These are phyloP conservation scores for Melipona bicolor DNA, from an alignment of 2,888 invertebrate genomes.

Conservation along the genomic window DNA sequence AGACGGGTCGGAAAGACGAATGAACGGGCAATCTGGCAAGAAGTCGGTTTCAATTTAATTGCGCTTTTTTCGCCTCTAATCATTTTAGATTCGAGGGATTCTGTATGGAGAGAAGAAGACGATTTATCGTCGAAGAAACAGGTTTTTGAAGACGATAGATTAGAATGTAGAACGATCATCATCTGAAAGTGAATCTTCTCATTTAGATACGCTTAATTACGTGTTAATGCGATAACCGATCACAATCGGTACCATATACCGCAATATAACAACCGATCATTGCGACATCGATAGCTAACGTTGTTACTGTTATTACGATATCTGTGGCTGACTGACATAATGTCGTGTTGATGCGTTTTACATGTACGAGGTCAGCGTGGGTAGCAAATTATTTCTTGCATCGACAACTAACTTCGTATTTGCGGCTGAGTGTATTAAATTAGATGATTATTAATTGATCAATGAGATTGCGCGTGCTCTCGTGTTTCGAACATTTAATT, in stretches of 20 bases:
- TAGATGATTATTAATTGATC: conserved; percentile 38
- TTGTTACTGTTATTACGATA: conserved; percentile 37
- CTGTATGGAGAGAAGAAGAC: background rate
- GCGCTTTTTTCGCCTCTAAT: conserved; percentile 1
- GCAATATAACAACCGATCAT: conserved; percentile 4
- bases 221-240: background rate
- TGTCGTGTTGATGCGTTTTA: conserved; percentile 35
- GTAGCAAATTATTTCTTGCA: conserved; percentile 21
- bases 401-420: conserved; percentile 38
- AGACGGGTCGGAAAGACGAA: conserved; percentile 13
- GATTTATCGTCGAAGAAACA: background rate
- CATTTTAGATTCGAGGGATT: background rate
- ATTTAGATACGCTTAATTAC: background rate
- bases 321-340: conserved; percentile 28
- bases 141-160: background rate
- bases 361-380: conserved; percentile 20
- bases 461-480: background rate
- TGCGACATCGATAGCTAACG: conserved; percentile 6
- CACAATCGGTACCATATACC: background rate
- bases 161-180: background rate
- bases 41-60: background rate
- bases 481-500: background rate
- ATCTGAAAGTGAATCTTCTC: background rate
- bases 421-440: conserved; percentile 12
- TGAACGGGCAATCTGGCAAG: conserved; percentile 20